phyloP scores from a whole-genome alignment of 2,797 vertebrate species.

The Antrozous pallidus region DNA sequence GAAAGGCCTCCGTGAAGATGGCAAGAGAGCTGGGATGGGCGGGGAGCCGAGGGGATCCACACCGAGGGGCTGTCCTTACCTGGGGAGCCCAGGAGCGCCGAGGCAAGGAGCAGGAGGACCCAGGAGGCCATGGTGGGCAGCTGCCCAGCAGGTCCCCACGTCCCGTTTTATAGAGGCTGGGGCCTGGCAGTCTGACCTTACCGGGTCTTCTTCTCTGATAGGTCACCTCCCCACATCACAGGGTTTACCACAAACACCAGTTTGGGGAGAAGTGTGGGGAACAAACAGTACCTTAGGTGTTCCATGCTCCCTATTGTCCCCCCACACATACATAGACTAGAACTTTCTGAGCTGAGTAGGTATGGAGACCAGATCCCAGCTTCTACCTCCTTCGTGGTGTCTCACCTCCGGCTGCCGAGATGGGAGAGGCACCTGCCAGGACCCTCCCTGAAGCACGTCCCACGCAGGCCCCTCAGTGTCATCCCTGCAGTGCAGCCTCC shows the following conservation, averaged over 20 bases:
- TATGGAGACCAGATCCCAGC: no score
- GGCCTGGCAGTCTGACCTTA: neutral
- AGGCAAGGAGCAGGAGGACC: neutral
- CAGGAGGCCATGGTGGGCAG: neutral
- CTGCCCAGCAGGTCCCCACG: neutral
- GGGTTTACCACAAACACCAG: slow-evolving; percentile 1
- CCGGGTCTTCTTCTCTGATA: neutral
- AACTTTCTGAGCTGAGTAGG: neutral
- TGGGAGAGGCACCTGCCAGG: neutral
- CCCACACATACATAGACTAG: neutral
- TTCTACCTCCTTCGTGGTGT: neutral
- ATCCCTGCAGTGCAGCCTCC: neutral
- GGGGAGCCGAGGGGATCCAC: neutral
- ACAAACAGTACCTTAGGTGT: neutral
- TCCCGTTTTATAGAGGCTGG: neutral
- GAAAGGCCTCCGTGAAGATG: neutral
- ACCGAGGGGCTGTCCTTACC: neutral
- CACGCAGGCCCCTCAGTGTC: neutral
- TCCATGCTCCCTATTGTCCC: neutral
- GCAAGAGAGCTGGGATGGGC: neutral
- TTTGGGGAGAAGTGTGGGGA: neutral
- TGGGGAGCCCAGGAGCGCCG: neutral
- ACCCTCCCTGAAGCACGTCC: neutral
- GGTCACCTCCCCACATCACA: neutral
- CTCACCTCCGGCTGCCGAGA: neutral